Evolutionary conservation across 2,888 invertebrate species (phyloP), one percentile per base, ranked within the genome.

Genomic region (Ceratothoa steindachneri): DNA sequence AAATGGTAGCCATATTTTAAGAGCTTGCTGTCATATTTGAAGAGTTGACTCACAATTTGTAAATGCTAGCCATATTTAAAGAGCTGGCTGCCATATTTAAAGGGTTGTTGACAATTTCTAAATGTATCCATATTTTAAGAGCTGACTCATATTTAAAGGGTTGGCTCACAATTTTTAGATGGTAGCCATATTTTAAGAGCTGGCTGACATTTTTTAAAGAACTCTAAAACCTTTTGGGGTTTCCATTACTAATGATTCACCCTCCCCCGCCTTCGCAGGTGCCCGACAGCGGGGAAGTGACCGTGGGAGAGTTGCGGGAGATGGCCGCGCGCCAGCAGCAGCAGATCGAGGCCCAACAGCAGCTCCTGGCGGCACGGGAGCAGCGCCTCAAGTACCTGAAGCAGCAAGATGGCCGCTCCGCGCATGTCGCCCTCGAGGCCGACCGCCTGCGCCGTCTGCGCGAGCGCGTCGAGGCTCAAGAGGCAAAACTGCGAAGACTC

Each of bases 301-400:
- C 60, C 9, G 81, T 85, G 82, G 84, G 84, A 68, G 96, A 97
- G 89, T 91, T 97, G 88, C 95, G 95, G 89, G 95, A 95, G 86
- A 96, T 97, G 95, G 97, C 97, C 85, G 89, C 93, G 85, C 89
- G 95, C 84, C 97, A 97, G 88, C 96, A 97, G 88, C 93, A 95
- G 87, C 95, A 97, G 89, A 95, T 97, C 85, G 95, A 96, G 88
- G 91, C 93, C 84, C 97, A 97, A 88, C 93, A 94, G 85, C 89
- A 90, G 87, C 88, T 93, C 87, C 89, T 95, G 84, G 92, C 93
- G 83, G 94, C 94, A 83, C 93, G 93, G 87, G 95, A 95, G 87
- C 94, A 95, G 87, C 88, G 95, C 83, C 88, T 95, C 85, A 90
- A 95, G 84, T 95, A 93, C 88, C 89, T 97, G 83, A 95, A 95